Conservation (phyloP, 2,888 invertebrate species). For the Sturmia bella region DNA sequence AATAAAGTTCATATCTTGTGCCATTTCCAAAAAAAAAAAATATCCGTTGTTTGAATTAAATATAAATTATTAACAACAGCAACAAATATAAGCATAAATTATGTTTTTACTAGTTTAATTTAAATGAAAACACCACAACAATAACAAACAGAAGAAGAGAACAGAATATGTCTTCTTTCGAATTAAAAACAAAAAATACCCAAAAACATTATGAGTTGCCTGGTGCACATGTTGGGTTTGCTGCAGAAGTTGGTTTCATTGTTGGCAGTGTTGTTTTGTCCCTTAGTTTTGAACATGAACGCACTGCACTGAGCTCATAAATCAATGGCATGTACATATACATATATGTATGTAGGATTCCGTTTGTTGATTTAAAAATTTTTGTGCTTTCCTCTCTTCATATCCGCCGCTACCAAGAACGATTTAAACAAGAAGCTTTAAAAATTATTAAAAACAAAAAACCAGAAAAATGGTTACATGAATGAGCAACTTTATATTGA, state of each 20-base stretch:
- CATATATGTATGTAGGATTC: slow-evolving; percentile 28
- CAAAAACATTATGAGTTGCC: slow-evolving; percentile 21
- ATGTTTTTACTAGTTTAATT: slow-evolving; percentile 44
- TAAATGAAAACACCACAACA: slow-evolving; percentile 19
- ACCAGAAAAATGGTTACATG: background rate
- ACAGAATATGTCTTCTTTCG: slow-evolving; percentile 56
- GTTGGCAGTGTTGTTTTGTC: slow-evolving; percentile 29
- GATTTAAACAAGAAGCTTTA: slow-evolving; percentile 16
- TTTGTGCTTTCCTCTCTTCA: slow-evolving; percentile 3
- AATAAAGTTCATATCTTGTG: no score
- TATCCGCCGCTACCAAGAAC: slow-evolving; percentile 33
- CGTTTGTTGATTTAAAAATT: slow-evolving; percentile 26
- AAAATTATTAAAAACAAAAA: slow-evolving; percentile 4
- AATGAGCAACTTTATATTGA: slow-evolving; percentile 10
- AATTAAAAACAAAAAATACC: slow-evolving; percentile 20
- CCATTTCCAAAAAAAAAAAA: no score
- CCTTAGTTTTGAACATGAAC: slow-evolving; percentile 52
- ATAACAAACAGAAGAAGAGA: slow-evolving; percentile 8
- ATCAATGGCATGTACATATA: no score
- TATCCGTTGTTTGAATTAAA: no score
- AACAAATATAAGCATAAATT: slow-evolving; percentile 49
- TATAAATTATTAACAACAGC: background rate
- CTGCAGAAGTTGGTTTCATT: background rate
- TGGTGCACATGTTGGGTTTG: background rate
- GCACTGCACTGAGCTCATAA: slow-evolving; percentile 49